Evolutionary conservation across 2,113 vertebrate species (phyloP), one percentile per base, ranked within the genome.

Genomic region (Rhea pennata): DNA sequence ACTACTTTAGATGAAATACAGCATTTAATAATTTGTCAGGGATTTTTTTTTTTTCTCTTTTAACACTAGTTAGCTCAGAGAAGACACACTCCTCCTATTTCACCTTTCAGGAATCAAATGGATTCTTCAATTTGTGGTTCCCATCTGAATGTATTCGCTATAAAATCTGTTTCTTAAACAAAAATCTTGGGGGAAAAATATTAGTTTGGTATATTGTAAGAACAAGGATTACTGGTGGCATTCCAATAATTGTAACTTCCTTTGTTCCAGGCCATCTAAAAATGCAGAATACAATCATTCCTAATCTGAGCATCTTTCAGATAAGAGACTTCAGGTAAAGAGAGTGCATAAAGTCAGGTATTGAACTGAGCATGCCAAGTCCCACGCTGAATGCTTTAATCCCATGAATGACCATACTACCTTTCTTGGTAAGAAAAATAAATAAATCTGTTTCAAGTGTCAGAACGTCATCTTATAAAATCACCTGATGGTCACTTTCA

Each of bases 361-460:
- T 0, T 53, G 13, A 76, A 39, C 22, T 53, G 33, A 82, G 46
- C 33, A 36, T 9, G 31, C 4, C 10, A 44, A 24, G 3, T 6
- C 22, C 67, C 84, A 39, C 29, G 7, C 6, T 22, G 53, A 78
- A 31, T 75, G 7, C 9, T 88, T 59, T n/a, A 74, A 71, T 64
- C 22, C 12, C 9, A 6, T 36, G 6, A 85, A 46, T 33, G 0
- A 0, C 27, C 75, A 39, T 72, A 13, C 3, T 26, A 27, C 24
- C 7, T 46, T 46, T 90, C 48, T 24, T 51, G 24, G 6, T 5
- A 65, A 33, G 24, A 42, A 69, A 86, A 67, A 29, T 2, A 90
- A 88, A 59, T 11, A 79, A 88, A 54, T 3, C 2, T 64, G 26
- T 77, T 62, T 19, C 36, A 81, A 33, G 5, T 21, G 21, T 12